Base-by-base conservation (phyloP, 2,888 invertebrate species). In the Cataglyphis rosenhaueri region DNA sequence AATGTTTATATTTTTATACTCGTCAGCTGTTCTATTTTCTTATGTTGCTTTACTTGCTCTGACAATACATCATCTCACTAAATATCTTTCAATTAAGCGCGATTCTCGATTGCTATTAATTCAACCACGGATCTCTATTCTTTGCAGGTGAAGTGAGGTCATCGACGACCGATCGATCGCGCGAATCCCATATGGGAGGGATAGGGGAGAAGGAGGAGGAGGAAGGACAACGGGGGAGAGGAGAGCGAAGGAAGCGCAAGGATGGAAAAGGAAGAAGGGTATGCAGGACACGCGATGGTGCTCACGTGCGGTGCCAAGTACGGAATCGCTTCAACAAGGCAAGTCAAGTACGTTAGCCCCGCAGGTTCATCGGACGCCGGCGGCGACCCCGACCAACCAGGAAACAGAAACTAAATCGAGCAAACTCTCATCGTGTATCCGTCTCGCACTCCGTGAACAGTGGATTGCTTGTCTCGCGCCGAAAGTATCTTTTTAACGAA, bases 251-350 rank as follows among this genome's bases (percentile, higher is more conserved):
- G 83, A 85, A 84, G 81, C 86, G 81, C 76, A 84, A 88, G 82
- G 73, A 83, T 52, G 85, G n/a, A n/a, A 52, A 52, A 84, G 71
- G 87, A 87, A 86, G 87, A 88, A 91, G 91, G 90, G 92, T 91
- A 91, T 91, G 92, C 91, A 91, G 93, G 92, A 91, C 92, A 92
- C 92, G 92, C 93, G 93, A 93, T 92, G 91, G 89, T 88, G 90
- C 92, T 93, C 93, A 92, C 91, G 92, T 92, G 92, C 89, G 65
- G 66, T 76, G 88, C 90, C 92, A 91, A 92, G 92, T 92, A 92
- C 91, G 92, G 91, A 91, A 92, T 87, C 87, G 83, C 82, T 85
- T 62, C 82, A 70, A 81, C 68, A 86, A 88, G 87, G 87, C 88
- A 84, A 89, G 79, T 83, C 86, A 92, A 92, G 93, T 92, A 91